Evolutionary conservation across 2,888 invertebrate species (phyloP).

Genomic region (Eupithecia tripunctaria): DNA sequence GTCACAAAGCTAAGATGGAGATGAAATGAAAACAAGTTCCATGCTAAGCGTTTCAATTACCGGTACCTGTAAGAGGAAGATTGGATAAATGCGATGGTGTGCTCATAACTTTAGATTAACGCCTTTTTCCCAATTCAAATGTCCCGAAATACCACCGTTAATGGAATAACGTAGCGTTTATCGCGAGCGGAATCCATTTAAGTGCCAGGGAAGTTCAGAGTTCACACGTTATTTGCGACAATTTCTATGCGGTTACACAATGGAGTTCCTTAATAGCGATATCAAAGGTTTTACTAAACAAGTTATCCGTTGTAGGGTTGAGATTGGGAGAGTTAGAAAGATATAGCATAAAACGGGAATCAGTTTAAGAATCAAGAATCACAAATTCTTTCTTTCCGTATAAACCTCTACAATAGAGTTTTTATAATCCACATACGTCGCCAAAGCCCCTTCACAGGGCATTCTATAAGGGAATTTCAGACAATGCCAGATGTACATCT

Average conservation of each 20-base stretch:
- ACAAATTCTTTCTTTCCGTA: neutral
- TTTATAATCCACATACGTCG: no score
- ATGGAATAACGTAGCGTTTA: constrained; percentile 45
- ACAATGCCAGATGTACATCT: no score
- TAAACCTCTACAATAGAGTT: no score
- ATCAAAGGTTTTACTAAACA: neutral
- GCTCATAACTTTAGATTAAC: constrained; percentile 43
- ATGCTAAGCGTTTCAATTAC: constrained; percentile 34
- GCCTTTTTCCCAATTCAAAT: constrained; percentile 44
- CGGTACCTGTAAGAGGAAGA: constrained; percentile 34
- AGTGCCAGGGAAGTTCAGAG: constrained; percentile 37
- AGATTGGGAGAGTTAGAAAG: neutral
- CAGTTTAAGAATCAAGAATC: neutral
- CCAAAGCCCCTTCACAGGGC: no score
- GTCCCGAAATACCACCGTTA: constrained; percentile 45
- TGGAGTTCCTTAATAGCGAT: neutral
- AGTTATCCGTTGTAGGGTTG: neutral
- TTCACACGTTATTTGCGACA: constrained; percentile 30
- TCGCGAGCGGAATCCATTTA: constrained; percentile 41
- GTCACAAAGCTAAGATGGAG: constrained; percentile 19
- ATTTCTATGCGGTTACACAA: constrained; percentile 10
- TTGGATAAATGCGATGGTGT: constrained; percentile 40
- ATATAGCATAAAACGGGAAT: neutral
- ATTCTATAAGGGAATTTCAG: no score
- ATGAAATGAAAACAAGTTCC: constrained; percentile 25